phyloP scores from a whole-genome alignment of 1,140 invertebrate genomes.

The Saccostrea echinata region DNA sequence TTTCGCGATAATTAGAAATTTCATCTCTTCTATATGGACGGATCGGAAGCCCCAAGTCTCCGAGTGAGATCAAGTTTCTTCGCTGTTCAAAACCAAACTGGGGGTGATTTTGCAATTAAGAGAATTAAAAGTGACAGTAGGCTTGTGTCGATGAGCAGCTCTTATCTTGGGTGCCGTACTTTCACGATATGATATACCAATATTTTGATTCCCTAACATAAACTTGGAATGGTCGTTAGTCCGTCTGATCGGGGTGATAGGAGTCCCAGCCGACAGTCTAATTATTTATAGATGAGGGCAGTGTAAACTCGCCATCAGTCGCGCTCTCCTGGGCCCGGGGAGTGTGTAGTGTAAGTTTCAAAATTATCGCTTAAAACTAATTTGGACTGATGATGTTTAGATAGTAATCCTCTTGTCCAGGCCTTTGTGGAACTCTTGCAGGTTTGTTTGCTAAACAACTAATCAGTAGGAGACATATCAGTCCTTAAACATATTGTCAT shows the following conservation, averaged over 20 bases:
- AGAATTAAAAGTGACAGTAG: constrained; percentile 27
- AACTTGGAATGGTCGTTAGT: constrained; percentile 13
- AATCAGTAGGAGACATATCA: background rate
- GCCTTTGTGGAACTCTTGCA: constrained; percentile 20
- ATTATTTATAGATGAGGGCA: constrained; percentile 14
- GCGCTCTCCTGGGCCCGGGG: background rate
- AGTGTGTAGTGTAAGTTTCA: constrained; percentile 10
- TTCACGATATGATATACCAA: constrained; percentile 18
- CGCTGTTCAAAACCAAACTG: constrained; percentile 4
- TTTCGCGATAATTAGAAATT: constrained; percentile 34
- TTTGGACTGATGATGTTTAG: constrained; percentile 30
- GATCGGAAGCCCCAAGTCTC: constrained; percentile 22
- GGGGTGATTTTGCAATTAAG: constrained; percentile 27
- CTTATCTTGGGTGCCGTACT: constrained; percentile 25
- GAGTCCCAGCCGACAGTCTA: constrained; percentile 8
- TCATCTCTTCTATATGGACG: constrained; percentile 24
- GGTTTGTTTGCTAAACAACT: background rate
- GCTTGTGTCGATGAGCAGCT: background rate
- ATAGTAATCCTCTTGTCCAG: constrained; percentile 9
- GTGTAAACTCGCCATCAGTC: background rate
- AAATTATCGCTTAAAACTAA: constrained; percentile 30
- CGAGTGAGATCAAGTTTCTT: background rate
- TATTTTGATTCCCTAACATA: constrained; percentile 33
- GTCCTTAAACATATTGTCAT: constrained; percentile 11
- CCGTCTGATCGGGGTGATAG: constrained; percentile 21